A percentile compares a stretch with the other conserved stretches of the same genome.
phyloP scores from a whole-genome alignment of 2,797 vertebrate species.

The Florisuga fusca region DNA sequence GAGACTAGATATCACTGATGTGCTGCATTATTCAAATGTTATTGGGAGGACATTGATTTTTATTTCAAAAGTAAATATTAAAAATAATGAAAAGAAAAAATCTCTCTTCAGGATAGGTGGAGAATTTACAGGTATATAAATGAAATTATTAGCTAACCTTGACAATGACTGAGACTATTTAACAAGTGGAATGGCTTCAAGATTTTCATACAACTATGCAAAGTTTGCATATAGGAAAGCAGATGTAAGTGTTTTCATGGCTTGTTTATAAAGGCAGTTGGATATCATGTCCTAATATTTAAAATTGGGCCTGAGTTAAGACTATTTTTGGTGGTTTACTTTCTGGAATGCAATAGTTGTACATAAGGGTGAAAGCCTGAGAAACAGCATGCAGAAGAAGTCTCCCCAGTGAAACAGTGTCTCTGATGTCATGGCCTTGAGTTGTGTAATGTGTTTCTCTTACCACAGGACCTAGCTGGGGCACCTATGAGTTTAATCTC shows the following conservation, averaged over 20 bases:
- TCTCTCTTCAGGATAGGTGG: background rate
- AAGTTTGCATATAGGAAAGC: background rate
- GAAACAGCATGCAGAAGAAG: background rate
- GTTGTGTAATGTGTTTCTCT: background rate
- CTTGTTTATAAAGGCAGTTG: background rate
- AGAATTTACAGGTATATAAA: conserved; percentile 22
- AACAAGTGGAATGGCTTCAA: background rate
- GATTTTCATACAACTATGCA: background rate
- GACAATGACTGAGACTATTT: conserved; percentile 8
- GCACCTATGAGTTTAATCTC: background rate
- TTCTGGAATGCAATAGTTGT: background rate
- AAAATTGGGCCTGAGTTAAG: background rate
- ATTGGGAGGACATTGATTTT: background rate
- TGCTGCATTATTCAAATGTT: background rate
- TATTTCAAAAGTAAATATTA: conserved; percentile 12
- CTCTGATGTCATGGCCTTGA: background rate
- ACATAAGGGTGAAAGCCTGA: background rate
- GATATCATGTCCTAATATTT: background rate
- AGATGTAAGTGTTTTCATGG: background rate
- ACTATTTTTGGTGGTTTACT: background rate
- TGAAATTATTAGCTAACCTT: conserved; percentile 10
- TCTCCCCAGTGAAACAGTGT: background rate
- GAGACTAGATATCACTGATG: background rate
- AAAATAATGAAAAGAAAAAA: conserved; percentile 15
- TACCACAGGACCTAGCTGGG: background rate